Conservation (phyloP, 2,113 vertebrate species). For the Sclerurus mexicanus region DNA sequence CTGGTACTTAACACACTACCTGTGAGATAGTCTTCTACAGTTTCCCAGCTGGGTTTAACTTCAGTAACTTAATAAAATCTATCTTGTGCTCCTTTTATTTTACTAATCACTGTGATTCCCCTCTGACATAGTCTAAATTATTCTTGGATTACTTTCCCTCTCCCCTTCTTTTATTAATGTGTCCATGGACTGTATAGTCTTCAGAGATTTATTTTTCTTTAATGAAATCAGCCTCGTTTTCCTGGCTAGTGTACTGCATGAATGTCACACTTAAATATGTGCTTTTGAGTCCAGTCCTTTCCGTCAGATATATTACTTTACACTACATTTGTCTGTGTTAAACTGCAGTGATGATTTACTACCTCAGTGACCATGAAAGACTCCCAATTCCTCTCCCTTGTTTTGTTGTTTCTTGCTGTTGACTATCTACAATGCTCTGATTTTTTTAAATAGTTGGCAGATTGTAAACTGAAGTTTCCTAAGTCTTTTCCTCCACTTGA, state of each 20-base stretch:
- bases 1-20: not conserved
- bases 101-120: not conserved
- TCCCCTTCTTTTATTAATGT: not conserved
- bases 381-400: not conserved
- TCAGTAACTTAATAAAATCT: not conserved
- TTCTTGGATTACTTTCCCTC: not conserved
- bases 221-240: conserved; percentile 37
- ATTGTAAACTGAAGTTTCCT: not conserved
- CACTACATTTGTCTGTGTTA: conserved; percentile 15
- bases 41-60: not conserved
- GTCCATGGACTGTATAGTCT: not conserved
- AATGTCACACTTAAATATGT: conserved; percentile 39
- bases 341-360: conserved; percentile 40
- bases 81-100: not conserved
- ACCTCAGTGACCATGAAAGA: not conserved
- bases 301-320: conserved; percentile 9
- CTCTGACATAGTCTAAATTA: conserved; percentile 3
- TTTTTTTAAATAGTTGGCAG: not conserved
- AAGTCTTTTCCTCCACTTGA: not conserved
- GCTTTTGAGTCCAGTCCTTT: not conserved
- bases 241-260: not conserved
- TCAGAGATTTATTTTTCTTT: conserved; percentile 39
- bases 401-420: conserved; percentile 18
- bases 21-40: not conserved
- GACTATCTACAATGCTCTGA: not conserved